phyloP scores from a whole-genome alignment of 2,113 vertebrate species.

The Ammospiza caudacuta region DNA sequence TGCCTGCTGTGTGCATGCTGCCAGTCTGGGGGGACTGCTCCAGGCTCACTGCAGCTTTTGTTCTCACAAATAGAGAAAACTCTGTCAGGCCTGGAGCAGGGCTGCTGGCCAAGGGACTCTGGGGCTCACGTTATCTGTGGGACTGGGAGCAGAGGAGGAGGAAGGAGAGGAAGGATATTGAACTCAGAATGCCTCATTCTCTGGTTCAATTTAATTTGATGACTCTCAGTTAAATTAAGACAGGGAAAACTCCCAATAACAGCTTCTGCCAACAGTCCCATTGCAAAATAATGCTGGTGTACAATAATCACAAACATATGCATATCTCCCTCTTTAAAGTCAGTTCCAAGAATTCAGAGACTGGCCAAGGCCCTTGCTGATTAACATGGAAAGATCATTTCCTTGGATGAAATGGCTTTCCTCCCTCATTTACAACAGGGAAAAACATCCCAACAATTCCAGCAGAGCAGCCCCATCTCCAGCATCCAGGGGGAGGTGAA shows the following conservation, averaged over 20 bases:
- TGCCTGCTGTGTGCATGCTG: constrained; percentile 30
- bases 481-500: not conserved
- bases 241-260: not conserved
- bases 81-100: constrained; percentile 13
- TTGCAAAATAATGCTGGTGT: not conserved
- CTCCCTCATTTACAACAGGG: not conserved
- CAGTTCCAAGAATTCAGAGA: not conserved
- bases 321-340: not conserved
- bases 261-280: not conserved
- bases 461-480: not conserved
- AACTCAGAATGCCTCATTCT: not conserved
- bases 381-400: not conserved
- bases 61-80: constrained; percentile 49
- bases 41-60: constrained; percentile 35
- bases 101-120: not conserved
- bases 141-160: not conserved
- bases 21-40: constrained; percentile 50
- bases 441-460: not conserved
- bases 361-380: not conserved
- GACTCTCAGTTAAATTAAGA: not conserved
- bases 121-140: not conserved
- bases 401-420: not conserved
- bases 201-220: not conserved
- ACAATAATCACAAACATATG: constrained; percentile 13
- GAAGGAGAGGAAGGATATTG: not conserved